These are phyloP conservation scores for Bubo blakistoni DNA, from an alignment of 2,113 vertebrate genomes.

Conservation along the genomic window DNA sequence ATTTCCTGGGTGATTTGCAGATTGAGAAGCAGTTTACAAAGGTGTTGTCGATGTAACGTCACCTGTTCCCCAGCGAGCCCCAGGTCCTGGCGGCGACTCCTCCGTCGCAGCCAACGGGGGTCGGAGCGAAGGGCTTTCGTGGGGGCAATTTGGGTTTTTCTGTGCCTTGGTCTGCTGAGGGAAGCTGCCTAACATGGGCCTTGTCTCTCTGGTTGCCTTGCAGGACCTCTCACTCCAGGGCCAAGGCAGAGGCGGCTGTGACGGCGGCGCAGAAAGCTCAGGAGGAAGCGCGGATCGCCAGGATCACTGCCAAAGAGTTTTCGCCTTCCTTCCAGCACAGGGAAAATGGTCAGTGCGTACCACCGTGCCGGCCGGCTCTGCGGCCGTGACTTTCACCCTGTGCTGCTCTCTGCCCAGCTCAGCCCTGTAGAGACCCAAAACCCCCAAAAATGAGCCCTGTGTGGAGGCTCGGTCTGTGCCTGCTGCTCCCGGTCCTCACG, in stretches of 20 bases:
- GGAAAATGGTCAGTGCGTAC: slow-evolving; percentile 85
- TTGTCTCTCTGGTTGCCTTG: not conserved
- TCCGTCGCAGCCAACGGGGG: rapidly evolving
- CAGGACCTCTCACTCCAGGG: slow-evolving; percentile 94
- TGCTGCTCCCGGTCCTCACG: rapidly evolving
- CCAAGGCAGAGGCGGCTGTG: slow-evolving; percentile 91
- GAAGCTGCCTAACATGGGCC: not conserved
- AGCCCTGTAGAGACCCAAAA: not conserved
- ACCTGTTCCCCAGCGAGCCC: rapidly evolving
- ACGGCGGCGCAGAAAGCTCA: slow-evolving; percentile 89
- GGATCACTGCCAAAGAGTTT: slow-evolving; percentile 97
- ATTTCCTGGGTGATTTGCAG: not conserved
- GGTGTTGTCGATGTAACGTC: rapidly evolving
- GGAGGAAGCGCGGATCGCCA: slow-evolving; percentile 91
- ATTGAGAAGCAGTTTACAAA: not conserved
- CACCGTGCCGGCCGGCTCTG: rapidly evolving
- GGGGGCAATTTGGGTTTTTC: not conserved
- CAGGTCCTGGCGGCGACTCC: rapidly evolving
- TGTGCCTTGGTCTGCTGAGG: rapidly evolving
- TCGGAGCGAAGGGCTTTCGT: rapidly evolving
- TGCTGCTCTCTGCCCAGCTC: not conserved
- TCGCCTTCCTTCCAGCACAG: slow-evolving; percentile 96
- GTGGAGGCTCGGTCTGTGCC: not conserved
- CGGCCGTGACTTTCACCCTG: rapidly evolving
- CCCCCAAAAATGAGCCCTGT: rapidly evolving